Conservation (phyloP, 2,888 invertebrate species). For the Halocaridina rubra region DNA sequence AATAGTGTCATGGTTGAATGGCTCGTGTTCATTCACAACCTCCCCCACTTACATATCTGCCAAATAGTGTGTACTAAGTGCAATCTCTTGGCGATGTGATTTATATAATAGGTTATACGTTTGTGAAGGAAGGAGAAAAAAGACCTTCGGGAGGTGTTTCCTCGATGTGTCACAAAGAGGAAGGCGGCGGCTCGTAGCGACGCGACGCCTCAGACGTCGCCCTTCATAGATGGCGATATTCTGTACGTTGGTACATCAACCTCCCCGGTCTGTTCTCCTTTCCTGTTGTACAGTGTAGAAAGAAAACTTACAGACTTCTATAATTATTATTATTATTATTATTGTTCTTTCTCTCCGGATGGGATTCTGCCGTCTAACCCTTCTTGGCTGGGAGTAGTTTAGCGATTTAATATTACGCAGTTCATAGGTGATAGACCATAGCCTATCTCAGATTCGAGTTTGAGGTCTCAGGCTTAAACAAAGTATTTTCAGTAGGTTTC, state of each 20-base stretch:
- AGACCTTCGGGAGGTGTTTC: no score
- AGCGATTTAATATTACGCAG: slow-evolving; percentile 55
- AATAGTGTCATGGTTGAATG: slow-evolving; percentile 47
- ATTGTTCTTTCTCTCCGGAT: slow-evolving; percentile 53
- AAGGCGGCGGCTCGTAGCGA: no score
- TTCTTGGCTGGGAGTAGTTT: slow-evolving; percentile 61
- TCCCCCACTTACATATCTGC: slow-evolving; percentile 58
- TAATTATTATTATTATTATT: no score
- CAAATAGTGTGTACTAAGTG: slow-evolving; percentile 59
- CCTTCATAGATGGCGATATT: slow-evolving; percentile 44
- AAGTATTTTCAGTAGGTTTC: not conserved
- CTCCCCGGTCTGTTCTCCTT: slow-evolving; percentile 17
- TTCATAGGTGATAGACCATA: slow-evolving; percentile 49
- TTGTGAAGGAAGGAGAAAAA: no score
- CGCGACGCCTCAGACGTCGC: no score
- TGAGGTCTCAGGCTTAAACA: slow-evolving; percentile 44
- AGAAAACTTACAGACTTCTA: slow-evolving; percentile 49
- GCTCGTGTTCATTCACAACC: slow-evolving; percentile 21
- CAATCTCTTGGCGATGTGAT: slow-evolving; percentile 59
- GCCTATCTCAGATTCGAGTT: slow-evolving; percentile 26
- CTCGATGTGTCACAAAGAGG: no score
- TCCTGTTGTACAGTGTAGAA: slow-evolving; percentile 61
- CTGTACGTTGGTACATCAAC: slow-evolving; percentile 14
- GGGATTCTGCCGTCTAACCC: slow-evolving; percentile 52
- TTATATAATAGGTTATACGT: slow-evolving; percentile 39